Conservation (phyloP, 2,113 vertebrate species). For the Myotis lucifugus region DNA sequence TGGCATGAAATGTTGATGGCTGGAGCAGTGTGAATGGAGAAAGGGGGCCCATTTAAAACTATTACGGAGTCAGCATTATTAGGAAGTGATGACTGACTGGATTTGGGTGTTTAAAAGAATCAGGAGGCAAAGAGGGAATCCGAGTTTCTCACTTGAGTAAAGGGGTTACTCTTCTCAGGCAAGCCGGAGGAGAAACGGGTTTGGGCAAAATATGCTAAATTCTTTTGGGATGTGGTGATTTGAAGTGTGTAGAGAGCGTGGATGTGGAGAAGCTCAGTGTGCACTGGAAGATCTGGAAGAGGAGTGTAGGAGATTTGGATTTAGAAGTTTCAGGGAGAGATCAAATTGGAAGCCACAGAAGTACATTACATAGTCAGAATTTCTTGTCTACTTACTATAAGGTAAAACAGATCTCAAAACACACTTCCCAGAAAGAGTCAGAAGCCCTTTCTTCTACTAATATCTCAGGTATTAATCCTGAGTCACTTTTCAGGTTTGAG, state of each 20-base stretch:
- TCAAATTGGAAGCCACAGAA: neutral
- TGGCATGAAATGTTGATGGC: neutral
- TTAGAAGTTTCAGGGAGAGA: neutral
- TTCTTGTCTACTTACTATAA: neutral
- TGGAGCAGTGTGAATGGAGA: neutral
- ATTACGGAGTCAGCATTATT: slow-evolving; percentile 24
- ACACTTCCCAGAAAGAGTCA: neutral
- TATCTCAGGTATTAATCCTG: neutral
- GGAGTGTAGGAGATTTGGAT: neutral
- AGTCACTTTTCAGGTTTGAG: neutral
- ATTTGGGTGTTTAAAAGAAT: slow-evolving; percentile 44
- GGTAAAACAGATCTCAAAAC: neutral
- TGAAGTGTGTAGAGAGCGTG: neutral
- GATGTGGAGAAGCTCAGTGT: neutral
- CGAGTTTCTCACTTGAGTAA: neutral
- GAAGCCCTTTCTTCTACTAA: neutral
- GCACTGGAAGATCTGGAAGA: neutral
- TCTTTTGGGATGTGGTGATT: neutral
- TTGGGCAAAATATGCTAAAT: neutral
- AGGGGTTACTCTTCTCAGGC: neutral
- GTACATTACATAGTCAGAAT: neutral
- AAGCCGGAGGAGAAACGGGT: neutral
- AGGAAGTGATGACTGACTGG: slow-evolving; percentile 51
- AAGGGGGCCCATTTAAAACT: neutral
- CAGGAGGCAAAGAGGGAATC: neutral